These are phyloP conservation scores for Tetragonula carbonaria DNA, from an alignment of 2,888 invertebrate genomes.

Conservation along the genomic window DNA sequence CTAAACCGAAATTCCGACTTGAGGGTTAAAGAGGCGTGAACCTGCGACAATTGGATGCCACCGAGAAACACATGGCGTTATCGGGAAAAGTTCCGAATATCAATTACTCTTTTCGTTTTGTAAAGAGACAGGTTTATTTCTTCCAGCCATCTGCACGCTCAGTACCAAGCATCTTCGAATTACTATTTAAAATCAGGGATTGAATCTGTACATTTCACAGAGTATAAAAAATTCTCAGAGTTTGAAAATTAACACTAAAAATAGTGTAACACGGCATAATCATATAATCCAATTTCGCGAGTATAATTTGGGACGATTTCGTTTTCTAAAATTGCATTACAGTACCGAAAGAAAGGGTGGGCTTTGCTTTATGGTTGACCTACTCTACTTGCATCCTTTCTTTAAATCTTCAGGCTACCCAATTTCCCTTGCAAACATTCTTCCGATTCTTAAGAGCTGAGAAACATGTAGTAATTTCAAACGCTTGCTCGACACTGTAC, in stretches of 20 bases:
- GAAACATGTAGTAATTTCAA: not conserved
- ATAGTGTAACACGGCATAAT: no score
- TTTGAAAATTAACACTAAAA: no score
- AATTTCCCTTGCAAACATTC: not conserved
- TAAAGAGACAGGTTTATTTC: not conserved
- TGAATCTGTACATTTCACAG: not conserved
- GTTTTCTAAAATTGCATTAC: not conserved
- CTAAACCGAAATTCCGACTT: conserved; percentile 20
- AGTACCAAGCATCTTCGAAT: not conserved
- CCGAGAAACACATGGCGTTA: conserved; percentile 63
- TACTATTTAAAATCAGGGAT: not conserved
- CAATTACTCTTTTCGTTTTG: conserved; percentile 39
- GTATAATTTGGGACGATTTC: not conserved
- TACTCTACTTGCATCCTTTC: not conserved
- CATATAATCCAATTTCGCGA: no score
- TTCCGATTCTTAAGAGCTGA: not conserved
- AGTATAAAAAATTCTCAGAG: not conserved
- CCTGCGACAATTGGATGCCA: conserved; percentile 70
- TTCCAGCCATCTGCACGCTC: not conserved
- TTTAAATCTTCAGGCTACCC: not conserved
- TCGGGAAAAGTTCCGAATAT: conserved; percentile 61
- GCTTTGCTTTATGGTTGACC: not conserved
- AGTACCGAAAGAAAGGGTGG: no score
- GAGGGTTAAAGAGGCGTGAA: conserved; percentile 66
- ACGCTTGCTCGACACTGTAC: not conserved